phyloP scores from a whole-genome alignment of 2,888 invertebrate genomes.

The Dryomyza anilis region DNA sequence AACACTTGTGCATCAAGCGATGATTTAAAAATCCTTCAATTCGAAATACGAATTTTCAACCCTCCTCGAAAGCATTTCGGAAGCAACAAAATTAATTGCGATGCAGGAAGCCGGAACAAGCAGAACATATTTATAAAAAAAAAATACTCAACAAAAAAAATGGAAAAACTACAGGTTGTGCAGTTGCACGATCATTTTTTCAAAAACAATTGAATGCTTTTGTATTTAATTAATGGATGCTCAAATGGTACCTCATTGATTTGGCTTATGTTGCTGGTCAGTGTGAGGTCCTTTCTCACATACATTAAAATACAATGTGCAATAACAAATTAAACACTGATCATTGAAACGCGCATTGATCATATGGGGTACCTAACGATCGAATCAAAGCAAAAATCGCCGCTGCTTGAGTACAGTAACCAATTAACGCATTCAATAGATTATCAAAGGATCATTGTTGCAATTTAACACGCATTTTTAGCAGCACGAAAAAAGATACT shows the following conservation, averaged over 20 bases:
- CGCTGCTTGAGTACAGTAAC: not conserved
- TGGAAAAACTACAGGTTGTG: not conserved
- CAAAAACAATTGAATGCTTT: too few species aligned
- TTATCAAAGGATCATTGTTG: not conserved
- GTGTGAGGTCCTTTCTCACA: slow-evolving; percentile 31
- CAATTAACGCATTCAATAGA: slow-evolving; percentile 7
- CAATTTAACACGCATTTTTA: not conserved
- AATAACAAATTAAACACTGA: slow-evolving; percentile 26
- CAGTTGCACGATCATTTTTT: too few species aligned
- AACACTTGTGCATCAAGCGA: not conserved
- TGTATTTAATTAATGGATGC: too few species aligned
- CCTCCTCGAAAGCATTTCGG: too few species aligned
- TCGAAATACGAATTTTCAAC: too few species aligned
- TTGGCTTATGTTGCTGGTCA: slow-evolving; percentile 20
- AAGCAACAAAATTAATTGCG: too few species aligned
- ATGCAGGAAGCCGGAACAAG: not conserved
- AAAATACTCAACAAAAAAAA: not conserved
- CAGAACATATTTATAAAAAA: too few species aligned
- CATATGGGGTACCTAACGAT: not conserved
- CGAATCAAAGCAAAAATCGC: not conserved
- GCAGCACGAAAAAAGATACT: not conserved
- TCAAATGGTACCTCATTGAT: too few species aligned
- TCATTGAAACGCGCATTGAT: not conserved
- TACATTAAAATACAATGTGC: slow-evolving; percentile 20
- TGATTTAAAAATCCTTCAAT: not conserved